Evolutionary conservation across 2,113 vertebrate genomes (phyloP).

Genomic region (Apodemus speciosus): DNA sequence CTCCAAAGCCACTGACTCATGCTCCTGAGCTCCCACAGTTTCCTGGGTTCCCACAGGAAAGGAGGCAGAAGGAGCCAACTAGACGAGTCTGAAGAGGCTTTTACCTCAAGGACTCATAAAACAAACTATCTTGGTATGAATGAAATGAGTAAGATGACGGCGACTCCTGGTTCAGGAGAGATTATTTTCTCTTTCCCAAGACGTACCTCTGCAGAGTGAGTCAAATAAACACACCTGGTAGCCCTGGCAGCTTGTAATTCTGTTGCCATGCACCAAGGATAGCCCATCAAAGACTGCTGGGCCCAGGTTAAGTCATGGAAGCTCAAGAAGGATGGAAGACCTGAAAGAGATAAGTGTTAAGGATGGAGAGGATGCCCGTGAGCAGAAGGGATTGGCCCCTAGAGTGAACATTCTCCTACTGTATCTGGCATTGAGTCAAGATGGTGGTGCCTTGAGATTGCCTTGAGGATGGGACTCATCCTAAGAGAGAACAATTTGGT

Average conservation of each 20-base stretch:
- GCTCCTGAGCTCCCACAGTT: not conserved
- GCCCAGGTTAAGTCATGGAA: not conserved
- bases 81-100: not conserved
- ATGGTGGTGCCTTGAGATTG: not conserved
- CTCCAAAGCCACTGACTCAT: not conserved
- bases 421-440: not conserved
- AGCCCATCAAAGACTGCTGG: not conserved
- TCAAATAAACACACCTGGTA: not conserved
- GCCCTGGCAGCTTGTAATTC: not conserved
- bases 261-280: not conserved
- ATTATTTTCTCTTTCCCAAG: constrained; percentile 7
- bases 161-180: not conserved
- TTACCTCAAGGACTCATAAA: not conserved
- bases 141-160: not conserved
- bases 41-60: constrained; percentile 17
- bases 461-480: not conserved
- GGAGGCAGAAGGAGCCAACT: not conserved
- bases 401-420: not conserved
- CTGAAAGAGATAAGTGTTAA: not conserved
- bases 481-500: not conserved
- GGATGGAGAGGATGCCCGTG: not conserved
- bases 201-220: not conserved
- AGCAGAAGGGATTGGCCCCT: not conserved
- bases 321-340: not conserved
- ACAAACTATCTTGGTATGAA: constrained; percentile 5